Evolutionary conservation across 2,888 invertebrate genomes (phyloP), one percentile per base, ranked within the genome.

Genomic region (Coleophora flavipennella): DNA sequence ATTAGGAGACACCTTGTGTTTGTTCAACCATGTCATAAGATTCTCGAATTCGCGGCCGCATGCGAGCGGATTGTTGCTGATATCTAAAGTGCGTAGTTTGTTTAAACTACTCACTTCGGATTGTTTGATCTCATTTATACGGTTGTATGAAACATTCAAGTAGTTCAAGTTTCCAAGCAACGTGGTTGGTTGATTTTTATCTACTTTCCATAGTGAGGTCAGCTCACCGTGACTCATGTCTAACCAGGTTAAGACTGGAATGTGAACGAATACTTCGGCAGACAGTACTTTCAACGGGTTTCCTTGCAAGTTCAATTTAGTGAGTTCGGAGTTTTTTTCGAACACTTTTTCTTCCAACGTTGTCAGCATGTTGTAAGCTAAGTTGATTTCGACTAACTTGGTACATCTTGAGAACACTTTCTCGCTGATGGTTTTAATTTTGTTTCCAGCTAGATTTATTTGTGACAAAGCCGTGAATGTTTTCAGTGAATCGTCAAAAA

Each of bases 181-280:
- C 27, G 73, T 77, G 29, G 67, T 58, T 8, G 85, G 70, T 37
- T 72, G 66, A 46, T 70, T 74, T 50, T 81, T 80, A 44, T 75
- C 83, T 43, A 87, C 86, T 48, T 86, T 86, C 89, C 93, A 90
- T 20, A 94, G 71, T 37, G 88, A 78, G n/a, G 85, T 86, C 45
- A 94, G 67, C 42, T 87, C 86, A 48, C 91, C 90, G 57, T 89
- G 87, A 62, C 91, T 92, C 39, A 91, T 87, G 57, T 94, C 92
- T 39, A 94, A 69, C 58, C 88, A 88, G 25, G 85, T 85, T 14
- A 94, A 78, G 48, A 86, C 77, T 4, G 86, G 86, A 28, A 90
- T 87, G 40, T 87, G 78, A 42, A 87, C 58, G 68, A 94, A 93
- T 2, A 91, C 83, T 41, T 89, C 86, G 1, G 90, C 87, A 39